Evolutionary conservation across 2,888 invertebrate species (phyloP), one percentile per base, ranked within the genome.

Genomic region (Rhogogaster chlorosoma): DNA sequence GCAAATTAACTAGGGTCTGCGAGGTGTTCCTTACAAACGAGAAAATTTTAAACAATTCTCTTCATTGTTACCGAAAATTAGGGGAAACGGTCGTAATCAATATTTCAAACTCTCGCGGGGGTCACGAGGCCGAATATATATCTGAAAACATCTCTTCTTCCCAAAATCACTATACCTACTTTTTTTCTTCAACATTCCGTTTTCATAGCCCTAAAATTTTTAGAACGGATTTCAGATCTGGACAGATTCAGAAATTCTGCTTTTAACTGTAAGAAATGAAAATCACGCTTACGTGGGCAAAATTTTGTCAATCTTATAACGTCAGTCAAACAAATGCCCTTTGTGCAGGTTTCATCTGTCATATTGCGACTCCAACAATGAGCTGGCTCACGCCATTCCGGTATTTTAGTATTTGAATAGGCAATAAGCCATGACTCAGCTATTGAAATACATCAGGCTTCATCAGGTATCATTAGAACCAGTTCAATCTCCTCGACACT

Each of bases 1-100:
- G 49, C 1, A 45, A 77, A 77, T 77, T 77, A 77, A 77, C 77
- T 32, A 53, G 77, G 77, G 77, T 77, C 45, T 53, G 53, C 22
- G 38, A 53, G 49, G 77, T 32, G 49, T 53, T 53, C 77, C 49
- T 29, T 29, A 53, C 26, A 26, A 77, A 77, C 77, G 49, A 77
- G 49, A n/a, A 22, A 45, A 12, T 77, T 53, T 32, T 18, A 2
- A 49, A 53, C 32, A 53, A 29, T 77, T 77, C 36, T 22, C 29
- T 12, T 10, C 38, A 49, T 77, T 49, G 49, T 49, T 29, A 42
- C 12, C 42, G 22, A 42, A 73, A 42, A 42, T 38, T 22, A 73
- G 29, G 22, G 29, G 29, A 49, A 71, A 38, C 38, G 18, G 22
- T 22, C 0, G 6, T 3, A 38, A 67, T 32, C 67, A 26, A 61